Base-by-base conservation (phyloP, 2,888 invertebrate genomes). In the Shargacucullia verbasci region DNA sequence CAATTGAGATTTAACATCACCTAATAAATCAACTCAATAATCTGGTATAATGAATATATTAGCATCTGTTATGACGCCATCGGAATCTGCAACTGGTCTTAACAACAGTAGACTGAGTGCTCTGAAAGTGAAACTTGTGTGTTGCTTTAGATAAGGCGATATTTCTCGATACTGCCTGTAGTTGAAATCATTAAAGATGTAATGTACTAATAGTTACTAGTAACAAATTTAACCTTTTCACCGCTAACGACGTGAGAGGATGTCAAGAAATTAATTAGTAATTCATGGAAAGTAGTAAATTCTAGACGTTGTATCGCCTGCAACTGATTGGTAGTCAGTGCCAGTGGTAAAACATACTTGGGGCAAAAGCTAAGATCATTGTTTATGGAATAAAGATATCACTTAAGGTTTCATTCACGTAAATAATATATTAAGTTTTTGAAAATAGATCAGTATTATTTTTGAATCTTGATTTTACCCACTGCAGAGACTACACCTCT, bases 41-140 rank as follows among this genome's bases (percentile, higher is more conserved):
- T 0, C 10, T 12, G 13, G 5, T 15, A 12, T 5, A 27, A 6
- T 37, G 6, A 34, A 47, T 61, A 0, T 14, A 47, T 39, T 13
- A 29, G n/a, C 4, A 34, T 12, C 27, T 7, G 41, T 6, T 9
- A 5, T 8, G 25, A 31, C 37, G 20, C 33, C 29, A n/a, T 29
- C 27, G 40, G 14, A 27, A 38, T 29, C 41, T 34, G 20, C 31
- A 57, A 35, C 38, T 45, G 40, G 27, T 40, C 20, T 27, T 4
- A 29, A 40, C 31, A 20, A 57, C 49, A 14, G 44, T 63, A 11
- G 37, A 56, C 27, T 40, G 10, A 13, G 39, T 49, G 27, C 31
- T 44, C 12, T 20, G 4, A 33, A 6, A 6, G n/a, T 34, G 3
- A 27, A 27, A 27, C 4, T 7, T 7, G 27, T 27, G 3, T 27